These are phyloP conservation scores for Muschampia plurimacula DNA, from an alignment of 2,888 invertebrate species.

Conservation along the genomic window DNA sequence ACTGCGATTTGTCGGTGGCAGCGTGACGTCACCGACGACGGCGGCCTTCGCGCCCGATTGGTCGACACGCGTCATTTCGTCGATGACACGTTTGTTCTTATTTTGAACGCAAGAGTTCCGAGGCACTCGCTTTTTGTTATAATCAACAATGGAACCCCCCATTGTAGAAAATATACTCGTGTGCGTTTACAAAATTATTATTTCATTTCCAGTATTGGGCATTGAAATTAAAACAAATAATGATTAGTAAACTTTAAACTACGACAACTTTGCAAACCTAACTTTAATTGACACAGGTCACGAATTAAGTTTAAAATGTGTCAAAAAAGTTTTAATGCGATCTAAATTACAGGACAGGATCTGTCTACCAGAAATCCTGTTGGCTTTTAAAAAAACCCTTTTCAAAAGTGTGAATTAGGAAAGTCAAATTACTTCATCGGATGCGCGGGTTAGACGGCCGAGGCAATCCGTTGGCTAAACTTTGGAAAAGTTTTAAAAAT, in stretches of 20 bases:
- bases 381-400: slow-evolving; percentile 78
- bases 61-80: slow-evolving; percentile 85
- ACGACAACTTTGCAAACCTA: slow-evolving; percentile 14
- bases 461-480: slow-evolving; percentile 69
- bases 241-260: background rate
- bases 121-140: slow-evolving; percentile 76
- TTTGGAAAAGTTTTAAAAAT: slow-evolving; percentile 82
- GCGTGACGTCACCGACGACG: slow-evolving; percentile 81
- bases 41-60: slow-evolving; percentile 84
- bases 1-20: slow-evolving; percentile 74
- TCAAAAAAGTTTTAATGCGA: slow-evolving; percentile 66
- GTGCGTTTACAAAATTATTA: slow-evolving; percentile 38
- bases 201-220: slow-evolving; percentile 30
- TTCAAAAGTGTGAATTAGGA: slow-evolving; percentile 81
- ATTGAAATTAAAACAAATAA: slow-evolving; percentile 5
- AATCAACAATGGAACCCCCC: slow-evolving; percentile 71
- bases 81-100: slow-evolving; percentile 86
- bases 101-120: slow-evolving; percentile 78
- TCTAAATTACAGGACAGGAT: slow-evolving; percentile 61
- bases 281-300: slow-evolving; percentile 44
- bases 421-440: slow-evolving; percentile 82
- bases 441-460: slow-evolving; percentile 68
- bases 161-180: slow-evolving; percentile 46
- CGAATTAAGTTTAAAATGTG: slow-evolving; percentile 56
- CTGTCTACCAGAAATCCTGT: slow-evolving; percentile 56